Conservation (phyloP, 1,140 invertebrate genomes). For the Gonioctena quinquepunctata region DNA sequence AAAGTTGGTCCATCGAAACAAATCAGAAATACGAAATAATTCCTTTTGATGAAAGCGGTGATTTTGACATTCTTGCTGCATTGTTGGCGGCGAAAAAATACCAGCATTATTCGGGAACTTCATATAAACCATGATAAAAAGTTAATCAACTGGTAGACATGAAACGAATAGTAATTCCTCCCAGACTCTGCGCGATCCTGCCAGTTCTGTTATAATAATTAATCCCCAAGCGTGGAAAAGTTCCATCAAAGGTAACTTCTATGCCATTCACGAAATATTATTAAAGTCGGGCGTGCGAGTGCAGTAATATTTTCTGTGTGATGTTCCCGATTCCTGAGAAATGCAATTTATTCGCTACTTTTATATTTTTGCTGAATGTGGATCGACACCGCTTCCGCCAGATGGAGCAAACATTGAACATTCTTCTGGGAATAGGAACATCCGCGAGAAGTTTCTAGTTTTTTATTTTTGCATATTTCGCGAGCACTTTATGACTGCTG, state of each 20-base stretch:
- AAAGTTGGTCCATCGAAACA: no score
- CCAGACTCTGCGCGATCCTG: no score
- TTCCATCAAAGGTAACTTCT: constrained; percentile 9
- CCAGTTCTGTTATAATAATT: constrained; percentile 3
- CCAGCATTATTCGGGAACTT: not conserved
- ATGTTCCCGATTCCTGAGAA: constrained; percentile 12
- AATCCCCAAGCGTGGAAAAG: not conserved
- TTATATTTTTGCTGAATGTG: constrained; percentile 14
- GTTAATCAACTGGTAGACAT: not conserved
- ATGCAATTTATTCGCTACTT: constrained; percentile 12
- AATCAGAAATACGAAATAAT: no score
- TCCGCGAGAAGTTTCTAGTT: not conserved
- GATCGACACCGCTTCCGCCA: constrained; percentile 4
- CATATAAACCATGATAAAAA: not conserved
- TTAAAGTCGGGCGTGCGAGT: constrained; percentile 11
- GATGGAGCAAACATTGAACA: constrained; percentile 8
- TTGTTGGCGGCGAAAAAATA: not conserved
- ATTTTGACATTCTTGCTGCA: not conserved
- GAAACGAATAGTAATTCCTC: not conserved
- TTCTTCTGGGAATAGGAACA: not conserved
- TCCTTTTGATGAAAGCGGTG: no score
- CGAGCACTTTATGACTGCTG: no score
- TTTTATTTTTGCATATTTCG: not conserved
- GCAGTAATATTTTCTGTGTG: constrained; percentile 16
- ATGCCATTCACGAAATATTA: constrained; percentile 16